Evolutionary conservation across 2,113 vertebrate genomes (phyloP).

Genomic region (Heterotis niloticus): DNA sequence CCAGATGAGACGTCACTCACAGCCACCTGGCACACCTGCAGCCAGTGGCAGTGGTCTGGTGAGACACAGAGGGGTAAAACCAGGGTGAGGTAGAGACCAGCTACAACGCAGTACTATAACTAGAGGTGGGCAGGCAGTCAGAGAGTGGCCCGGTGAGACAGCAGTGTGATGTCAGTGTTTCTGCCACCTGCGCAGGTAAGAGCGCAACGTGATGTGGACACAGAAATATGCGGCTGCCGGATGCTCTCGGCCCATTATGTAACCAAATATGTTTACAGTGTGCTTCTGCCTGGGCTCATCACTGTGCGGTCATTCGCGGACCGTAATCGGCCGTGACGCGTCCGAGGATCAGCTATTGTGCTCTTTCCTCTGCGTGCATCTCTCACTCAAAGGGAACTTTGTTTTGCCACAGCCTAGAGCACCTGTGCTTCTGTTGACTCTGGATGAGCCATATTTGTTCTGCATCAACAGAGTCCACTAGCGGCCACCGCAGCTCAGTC

Average conservation of each 20-base stretch:
- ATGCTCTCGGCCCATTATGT: constrained; percentile 25
- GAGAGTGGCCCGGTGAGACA: too few relatives aligned
- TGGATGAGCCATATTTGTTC: constrained; percentile 6
- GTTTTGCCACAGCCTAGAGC: not conserved
- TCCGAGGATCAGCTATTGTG: not conserved
- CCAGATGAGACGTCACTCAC: constrained; percentile 71
- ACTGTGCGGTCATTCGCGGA: not conserved
- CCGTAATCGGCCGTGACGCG: not conserved
- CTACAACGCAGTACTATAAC: too few relatives aligned
- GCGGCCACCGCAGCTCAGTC: not conserved
- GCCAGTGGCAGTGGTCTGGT: constrained; percentile 79
- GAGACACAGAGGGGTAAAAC: constrained; percentile 18
- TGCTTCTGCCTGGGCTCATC: not conserved
- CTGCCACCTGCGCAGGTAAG: not conserved
- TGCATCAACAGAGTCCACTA: not conserved
- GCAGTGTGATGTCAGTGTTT: not conserved
- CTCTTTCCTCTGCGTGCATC: not conserved
- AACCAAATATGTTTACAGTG: constrained; percentile 21
- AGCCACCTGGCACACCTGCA: constrained; percentile 79
- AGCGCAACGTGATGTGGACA: not conserved
- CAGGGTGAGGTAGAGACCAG: too few relatives aligned
- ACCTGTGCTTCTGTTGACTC: not conserved
- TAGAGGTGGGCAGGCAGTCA: too few relatives aligned
- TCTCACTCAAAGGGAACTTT: not conserved
- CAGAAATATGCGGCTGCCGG: constrained; percentile 2